phyloP scores from a whole-genome alignment of 2,113 vertebrate species.

The Hippolais icterina region DNA sequence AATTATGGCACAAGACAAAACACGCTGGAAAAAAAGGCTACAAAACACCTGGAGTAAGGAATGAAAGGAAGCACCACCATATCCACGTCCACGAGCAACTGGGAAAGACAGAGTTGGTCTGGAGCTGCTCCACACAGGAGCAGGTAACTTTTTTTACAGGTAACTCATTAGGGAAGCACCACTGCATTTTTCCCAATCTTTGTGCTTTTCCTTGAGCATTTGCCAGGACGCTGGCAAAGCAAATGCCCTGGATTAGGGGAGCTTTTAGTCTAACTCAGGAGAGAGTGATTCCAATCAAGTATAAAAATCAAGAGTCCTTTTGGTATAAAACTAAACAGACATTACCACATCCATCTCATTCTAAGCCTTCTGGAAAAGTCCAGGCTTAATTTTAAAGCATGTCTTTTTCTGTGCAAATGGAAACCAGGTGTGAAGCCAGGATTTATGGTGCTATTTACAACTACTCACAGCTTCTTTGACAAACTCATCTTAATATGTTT shows the following conservation, averaged over 20 bases:
- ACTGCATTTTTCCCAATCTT: not conserved
- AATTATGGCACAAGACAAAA: not conserved
- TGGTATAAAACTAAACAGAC: not conserved
- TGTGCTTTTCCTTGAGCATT: not conserved
- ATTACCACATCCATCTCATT: not conserved
- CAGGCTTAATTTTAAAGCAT: not conserved
- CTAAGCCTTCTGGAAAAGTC: not conserved
- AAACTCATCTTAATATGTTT: not conserved
- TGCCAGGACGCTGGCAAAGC: not conserved
- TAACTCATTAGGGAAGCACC: not conserved
- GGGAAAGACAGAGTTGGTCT: not conserved
- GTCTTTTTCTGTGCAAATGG: not conserved
- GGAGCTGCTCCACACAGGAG: not conserved
- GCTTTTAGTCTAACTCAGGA: not conserved
- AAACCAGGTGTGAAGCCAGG: fast-evolving
- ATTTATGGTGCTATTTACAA: not conserved
- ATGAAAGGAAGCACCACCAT: not conserved
- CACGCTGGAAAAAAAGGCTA: not conserved
- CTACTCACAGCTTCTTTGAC: not conserved
- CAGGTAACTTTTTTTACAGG: not conserved
- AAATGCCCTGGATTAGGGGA: not conserved
- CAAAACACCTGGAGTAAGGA: not conserved
- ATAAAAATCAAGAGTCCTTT: not conserved
- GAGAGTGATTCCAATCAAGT: not conserved
- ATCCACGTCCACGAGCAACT: not conserved